A percentile compares a stretch with the other conserved stretches of the same genome.
Evolutionary conservation across 2,797 vertebrate species (phyloP).

Genomic region (Pseudotriccus pelzelni): DNA sequence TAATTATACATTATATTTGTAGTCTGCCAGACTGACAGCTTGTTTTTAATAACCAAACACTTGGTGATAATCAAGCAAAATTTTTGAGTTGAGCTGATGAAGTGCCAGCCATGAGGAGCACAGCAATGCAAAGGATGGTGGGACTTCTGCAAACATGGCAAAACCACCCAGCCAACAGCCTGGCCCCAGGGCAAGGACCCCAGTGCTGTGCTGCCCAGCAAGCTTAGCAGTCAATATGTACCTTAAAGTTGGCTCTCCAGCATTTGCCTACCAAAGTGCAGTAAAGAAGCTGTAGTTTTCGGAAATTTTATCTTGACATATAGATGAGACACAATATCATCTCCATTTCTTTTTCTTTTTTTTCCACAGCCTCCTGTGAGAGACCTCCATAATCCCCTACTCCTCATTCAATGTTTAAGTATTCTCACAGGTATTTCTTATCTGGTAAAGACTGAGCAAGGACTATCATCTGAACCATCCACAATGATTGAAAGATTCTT

Average conservation of each 20-base stretch:
- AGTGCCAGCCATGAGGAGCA: background rate
- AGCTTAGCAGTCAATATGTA: background rate
- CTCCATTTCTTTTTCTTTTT: background rate
- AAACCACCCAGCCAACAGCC: background rate
- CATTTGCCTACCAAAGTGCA: background rate
- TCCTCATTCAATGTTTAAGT: background rate
- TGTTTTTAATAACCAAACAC: slow-evolving; percentile 19
- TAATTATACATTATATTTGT: background rate
- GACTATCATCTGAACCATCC: background rate
- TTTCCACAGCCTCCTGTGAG: background rate
- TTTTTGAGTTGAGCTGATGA: background rate
- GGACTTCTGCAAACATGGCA: background rate
- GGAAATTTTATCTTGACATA: background rate
- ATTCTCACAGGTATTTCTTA: background rate
- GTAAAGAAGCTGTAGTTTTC: background rate
- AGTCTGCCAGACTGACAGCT: background rate
- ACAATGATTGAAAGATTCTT: background rate
- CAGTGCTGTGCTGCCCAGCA: too few species aligned
- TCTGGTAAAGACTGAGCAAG: background rate
- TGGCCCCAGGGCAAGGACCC: background rate
- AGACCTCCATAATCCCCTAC: background rate
- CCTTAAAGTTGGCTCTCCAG: background rate
- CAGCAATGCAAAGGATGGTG: background rate
- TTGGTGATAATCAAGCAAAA: slow-evolving; percentile 12
- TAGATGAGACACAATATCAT: background rate